Percentiles rank a stretch among this genome's conserved stretches.
Conservation (phyloP, 2,113 vertebrate genomes). For the Willisornis vidua region DNA sequence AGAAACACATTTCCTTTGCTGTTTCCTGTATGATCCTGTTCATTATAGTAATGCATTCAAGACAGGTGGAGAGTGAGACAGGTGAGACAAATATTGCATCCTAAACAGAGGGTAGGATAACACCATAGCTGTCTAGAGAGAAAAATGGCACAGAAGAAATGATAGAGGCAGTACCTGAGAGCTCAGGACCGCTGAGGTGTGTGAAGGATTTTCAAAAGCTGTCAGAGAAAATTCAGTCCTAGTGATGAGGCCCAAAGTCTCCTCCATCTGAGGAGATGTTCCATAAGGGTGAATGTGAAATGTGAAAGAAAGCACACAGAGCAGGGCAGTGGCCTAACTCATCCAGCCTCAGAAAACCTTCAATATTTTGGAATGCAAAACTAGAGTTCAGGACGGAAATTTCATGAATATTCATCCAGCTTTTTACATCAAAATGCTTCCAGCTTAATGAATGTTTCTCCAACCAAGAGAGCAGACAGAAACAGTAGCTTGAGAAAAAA, state of each 20-base stretch:
- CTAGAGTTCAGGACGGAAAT: background rate
- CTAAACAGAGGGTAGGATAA: background rate
- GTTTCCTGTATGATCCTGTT: background rate
- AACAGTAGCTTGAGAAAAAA: conserved; percentile 33
- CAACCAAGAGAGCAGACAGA: background rate
- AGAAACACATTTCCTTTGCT: background rate
- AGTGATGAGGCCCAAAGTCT: background rate
- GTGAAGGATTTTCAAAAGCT: background rate
- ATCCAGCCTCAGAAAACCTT: background rate
- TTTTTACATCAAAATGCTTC: background rate
- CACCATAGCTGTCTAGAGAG: background rate
- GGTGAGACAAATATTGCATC: background rate
- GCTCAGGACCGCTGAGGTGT: background rate
- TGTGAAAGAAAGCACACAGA: rapidly evolving
- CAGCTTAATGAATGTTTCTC: background rate
- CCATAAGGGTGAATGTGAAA: background rate
- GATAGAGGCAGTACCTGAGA: background rate
- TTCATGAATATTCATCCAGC: background rate
- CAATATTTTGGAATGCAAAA: background rate
- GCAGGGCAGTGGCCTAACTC: background rate
- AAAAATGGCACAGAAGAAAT: background rate
- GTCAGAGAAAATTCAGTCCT: background rate
- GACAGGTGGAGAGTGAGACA: background rate
- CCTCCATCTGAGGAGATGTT: background rate
- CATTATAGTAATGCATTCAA: background rate